Percentiles rank a stretch among this genome's conserved stretches.
Conservation (phyloP, 2,888 invertebrate species). For the Penaeus monodon region DNA sequence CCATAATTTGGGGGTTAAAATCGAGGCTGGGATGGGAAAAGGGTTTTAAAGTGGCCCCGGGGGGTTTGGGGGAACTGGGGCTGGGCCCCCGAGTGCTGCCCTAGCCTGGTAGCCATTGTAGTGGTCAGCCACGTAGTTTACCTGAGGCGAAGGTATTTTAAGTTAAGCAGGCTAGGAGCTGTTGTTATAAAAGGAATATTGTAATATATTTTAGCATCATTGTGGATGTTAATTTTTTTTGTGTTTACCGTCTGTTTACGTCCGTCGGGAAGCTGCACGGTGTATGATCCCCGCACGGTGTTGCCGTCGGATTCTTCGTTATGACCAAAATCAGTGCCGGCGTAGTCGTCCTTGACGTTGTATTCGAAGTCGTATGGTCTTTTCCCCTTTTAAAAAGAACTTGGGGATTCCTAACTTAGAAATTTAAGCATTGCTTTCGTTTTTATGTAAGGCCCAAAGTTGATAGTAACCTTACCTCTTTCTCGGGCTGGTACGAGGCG, state of each 20-base stretch:
- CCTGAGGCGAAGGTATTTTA: slow-evolving; percentile 23
- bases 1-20: no score
- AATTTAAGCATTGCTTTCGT: no score
- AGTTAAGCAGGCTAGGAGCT: no score
- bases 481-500: no score
- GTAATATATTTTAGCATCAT: no score
- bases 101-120: slow-evolving; percentile 89
- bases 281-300: slow-evolving; percentile 51
- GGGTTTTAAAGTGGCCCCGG: slow-evolving; percentile 45
- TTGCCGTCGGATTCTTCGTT: slow-evolving; percentile 54
- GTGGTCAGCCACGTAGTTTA: slow-evolving; percentile 81
- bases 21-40: no score
- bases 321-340: slow-evolving; percentile 52
- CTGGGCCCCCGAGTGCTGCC: slow-evolving; percentile 81
- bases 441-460: no score
- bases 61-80: slow-evolving; percentile 73
- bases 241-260: slow-evolving; percentile 58
- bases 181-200: no score
- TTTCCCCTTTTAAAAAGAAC: background rate
- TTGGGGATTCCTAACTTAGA: no score
- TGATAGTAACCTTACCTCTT: no score
- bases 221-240: no score
- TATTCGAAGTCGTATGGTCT: slow-evolving; percentile 55
- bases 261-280: slow-evolving; percentile 62
- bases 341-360: slow-evolving; percentile 50